These are phyloP conservation scores for Pseudochaenichthys georgianus DNA, from an alignment of 2,797 vertebrate genomes.

Conservation along the genomic window DNA sequence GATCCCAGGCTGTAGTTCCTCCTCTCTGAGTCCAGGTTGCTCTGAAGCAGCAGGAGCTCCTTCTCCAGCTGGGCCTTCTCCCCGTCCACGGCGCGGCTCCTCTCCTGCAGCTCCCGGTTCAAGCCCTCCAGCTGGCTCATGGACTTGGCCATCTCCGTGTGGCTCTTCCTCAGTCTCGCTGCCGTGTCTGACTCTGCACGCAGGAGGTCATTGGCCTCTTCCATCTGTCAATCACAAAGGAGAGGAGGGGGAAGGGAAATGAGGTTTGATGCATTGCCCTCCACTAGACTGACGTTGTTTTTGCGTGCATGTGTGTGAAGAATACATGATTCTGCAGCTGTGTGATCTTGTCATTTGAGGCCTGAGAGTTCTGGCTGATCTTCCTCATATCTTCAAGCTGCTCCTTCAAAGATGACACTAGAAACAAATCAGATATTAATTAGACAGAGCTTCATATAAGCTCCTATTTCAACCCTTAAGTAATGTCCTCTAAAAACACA, in stretches of 20 bases:
- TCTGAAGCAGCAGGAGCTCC: conserved; percentile 93
- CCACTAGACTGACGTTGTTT: neutral
- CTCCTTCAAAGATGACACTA: conserved; percentile 97
- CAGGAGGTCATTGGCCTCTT: conserved; percentile 95
- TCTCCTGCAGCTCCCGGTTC: conserved; percentile 96
- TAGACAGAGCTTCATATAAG: neutral
- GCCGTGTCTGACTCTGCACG: conserved; percentile 96
- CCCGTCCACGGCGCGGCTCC: conserved; percentile 88
- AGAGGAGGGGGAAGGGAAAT: neutral
- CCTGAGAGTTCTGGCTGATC: conserved; percentile 95
- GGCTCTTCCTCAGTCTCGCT: conserved; percentile 93
- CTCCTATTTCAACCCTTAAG: neutral
- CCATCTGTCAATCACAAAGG: conserved; percentile 84
- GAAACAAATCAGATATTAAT: conserved; percentile 15
- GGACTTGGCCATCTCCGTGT: conserved; percentile 94
- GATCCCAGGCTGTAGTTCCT: conserved; percentile 95
- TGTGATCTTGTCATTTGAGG: conserved; percentile 93
- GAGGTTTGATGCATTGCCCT: neutral
- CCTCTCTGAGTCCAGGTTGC: conserved; percentile 93
- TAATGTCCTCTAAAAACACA: neutral
- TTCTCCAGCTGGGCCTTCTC: conserved; percentile 92
- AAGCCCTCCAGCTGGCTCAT: conserved; percentile 92
- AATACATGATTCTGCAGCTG: conserved; percentile 97
- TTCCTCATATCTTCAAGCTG: conserved; percentile 97
- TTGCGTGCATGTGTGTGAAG: neutral